These are phyloP conservation scores for Paramisgurnus dabryanus DNA, from an alignment of 2,113 vertebrate genomes.

Conservation along the genomic window DNA sequence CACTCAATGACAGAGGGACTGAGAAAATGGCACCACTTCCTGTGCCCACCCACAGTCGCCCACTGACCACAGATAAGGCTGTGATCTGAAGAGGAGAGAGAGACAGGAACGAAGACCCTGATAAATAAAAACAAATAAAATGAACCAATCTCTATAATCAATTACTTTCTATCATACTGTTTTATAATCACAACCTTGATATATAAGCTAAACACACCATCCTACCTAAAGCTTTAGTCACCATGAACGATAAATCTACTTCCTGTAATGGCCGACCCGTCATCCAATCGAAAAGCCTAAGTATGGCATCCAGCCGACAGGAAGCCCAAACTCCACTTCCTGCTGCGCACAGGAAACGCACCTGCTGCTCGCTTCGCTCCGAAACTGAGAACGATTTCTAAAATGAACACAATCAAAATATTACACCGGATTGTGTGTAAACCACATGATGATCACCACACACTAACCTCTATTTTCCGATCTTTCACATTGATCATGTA, in stretches of 20 bases:
- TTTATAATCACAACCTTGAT: neutral
- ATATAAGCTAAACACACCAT: neutral
- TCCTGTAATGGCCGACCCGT: slow-evolving; percentile 76
- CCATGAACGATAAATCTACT: slow-evolving; percentile 70
- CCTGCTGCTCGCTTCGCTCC: slow-evolving; percentile 77
- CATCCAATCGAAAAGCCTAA: slow-evolving; percentile 77
- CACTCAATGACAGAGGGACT: slow-evolving; percentile 73
- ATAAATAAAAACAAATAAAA: neutral
- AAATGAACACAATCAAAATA: neutral
- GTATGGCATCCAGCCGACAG: slow-evolving; percentile 73
- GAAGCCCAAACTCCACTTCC: slow-evolving; percentile 77
- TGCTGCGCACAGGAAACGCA: slow-evolving; percentile 75
- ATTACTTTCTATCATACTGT: neutral
- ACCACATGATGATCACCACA: neutral
- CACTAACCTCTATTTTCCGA: slow-evolving; percentile 71
- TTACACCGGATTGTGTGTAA: neutral
- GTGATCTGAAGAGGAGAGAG: slow-evolving; percentile 78
- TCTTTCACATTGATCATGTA: slow-evolving; percentile 67
- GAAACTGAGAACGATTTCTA: slow-evolving; percentile 75
- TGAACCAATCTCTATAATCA: neutral
- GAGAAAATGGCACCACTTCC: slow-evolving; percentile 77
- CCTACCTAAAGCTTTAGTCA: slow-evolving; percentile 72
- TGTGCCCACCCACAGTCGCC: slow-evolving; percentile 77
- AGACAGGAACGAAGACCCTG: slow-evolving; percentile 71
- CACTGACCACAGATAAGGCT: slow-evolving; percentile 68